Base-by-base conservation (phyloP, 2,888 invertebrate genomes). In the Drosophila rellima region DNA sequence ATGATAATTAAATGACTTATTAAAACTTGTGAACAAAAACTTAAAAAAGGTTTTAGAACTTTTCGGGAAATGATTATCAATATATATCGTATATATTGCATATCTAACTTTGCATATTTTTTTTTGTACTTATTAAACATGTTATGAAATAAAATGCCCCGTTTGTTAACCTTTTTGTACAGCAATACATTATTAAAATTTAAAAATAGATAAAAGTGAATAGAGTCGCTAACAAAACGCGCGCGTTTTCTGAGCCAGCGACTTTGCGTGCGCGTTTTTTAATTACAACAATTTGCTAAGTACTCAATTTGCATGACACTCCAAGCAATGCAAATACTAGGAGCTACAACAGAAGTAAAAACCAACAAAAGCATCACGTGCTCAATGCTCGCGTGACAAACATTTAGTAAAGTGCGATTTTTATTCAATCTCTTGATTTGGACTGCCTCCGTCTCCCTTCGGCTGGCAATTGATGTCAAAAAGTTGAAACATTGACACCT, bases 231-330 rank as follows among this genome's bases (percentile, higher is more conserved):
- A 1, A 31, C 3, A 4, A 55, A 59, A 29, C 29, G 54, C 35
- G 50, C 42, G 52, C 62, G 44, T 29, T 56, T 52, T 70, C 18
- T 23, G 15, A 6, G n/a, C 47, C n/a, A n/a, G 18, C n/a, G 8
- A 42, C 18, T 55, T 76, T 66, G 72, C 77, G 66, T 74, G 77
- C 33, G n/a, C n/a, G 39, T 20, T 71, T 70, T 56, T 56, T 74
- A 79, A 81, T 83, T 78, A 84, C 68, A 68, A 73, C 63, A 84
- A 83, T 87, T 89, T 67, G 66, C 80, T 73, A 84, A 89, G 70
- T 84, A 84, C 71, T 81, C 74, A 81, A 79, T 89, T 85, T 80
- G 65, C 88, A 65, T 71, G 72, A 64, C 74, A 76, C 66, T 70
- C 51, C 37, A 60, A 52, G 52, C 45, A 61, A 39, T 33, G 57